Evolutionary conservation across 2,797 vertebrate species (phyloP).

Genomic region (Myotis vivesi): DNA sequence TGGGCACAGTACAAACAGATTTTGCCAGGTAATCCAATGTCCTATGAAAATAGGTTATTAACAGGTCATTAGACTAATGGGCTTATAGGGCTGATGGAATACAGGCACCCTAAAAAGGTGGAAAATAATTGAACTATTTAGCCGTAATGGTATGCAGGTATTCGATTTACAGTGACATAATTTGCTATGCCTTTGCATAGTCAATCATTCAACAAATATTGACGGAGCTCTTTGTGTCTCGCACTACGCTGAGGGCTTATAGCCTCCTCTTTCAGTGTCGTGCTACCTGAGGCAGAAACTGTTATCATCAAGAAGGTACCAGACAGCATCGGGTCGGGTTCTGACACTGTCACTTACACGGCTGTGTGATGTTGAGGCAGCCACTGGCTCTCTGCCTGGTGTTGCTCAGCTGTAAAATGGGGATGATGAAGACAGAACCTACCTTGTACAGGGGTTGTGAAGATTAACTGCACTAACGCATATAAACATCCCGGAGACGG

Average conservation of each 20-base stretch:
- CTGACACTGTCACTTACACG: neutral
- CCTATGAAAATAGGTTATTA: neutral
- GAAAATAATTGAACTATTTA: neutral
- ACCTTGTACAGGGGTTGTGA: neutral
- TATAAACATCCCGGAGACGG: neutral
- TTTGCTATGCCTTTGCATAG: neutral
- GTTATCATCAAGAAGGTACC: neutral
- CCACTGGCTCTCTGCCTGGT: neutral
- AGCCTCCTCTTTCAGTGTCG: neutral
- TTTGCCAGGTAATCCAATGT: neutral
- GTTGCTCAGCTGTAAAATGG: neutral
- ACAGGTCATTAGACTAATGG: neutral
- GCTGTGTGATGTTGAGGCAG: neutral
- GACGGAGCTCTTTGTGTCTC: neutral
- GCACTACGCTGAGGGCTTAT: neutral
- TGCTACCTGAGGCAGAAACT: neutral
- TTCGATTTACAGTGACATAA: neutral
- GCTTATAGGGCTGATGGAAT: neutral
- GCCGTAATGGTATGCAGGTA: neutral
- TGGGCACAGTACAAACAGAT: neutral
- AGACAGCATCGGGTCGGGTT: neutral
- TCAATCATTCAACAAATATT: neutral
- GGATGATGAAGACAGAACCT: neutral
- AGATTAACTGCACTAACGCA: neutral
- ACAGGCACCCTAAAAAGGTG: neutral